Evolutionary conservation across 2,797 vertebrate species (phyloP), one percentile per base, ranked within the genome.

Genomic region (Ctenopoma kingsleyae): DNA sequence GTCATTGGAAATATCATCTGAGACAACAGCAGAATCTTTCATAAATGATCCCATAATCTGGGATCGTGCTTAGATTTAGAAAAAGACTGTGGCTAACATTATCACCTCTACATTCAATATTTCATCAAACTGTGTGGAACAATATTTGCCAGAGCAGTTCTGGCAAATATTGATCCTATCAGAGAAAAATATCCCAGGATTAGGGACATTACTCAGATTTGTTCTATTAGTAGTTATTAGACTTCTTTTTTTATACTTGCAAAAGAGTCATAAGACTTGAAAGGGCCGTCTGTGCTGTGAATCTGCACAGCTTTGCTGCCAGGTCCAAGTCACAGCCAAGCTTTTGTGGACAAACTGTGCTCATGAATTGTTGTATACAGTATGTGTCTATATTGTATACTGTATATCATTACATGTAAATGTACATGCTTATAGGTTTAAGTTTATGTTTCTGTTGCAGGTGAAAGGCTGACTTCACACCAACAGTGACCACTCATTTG

Each of bases 81-180:
- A 88, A 87, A 76, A 80, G 76, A 86, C 76, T 61, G 48, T 52
- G 71, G 79, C 84, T 82, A 83, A 81, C 82, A 84, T 74, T 73
- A 83, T 83, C 82, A 68, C 72, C 77, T 71, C 55, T 64, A 81
- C 73, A 58, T 83, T 81, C 67, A 81, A 79, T 86, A 83, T 85
- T 80, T 81, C 75, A 83, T 89, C 73, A 81, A n/a, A 49, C 47
- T 35, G 74, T 67, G 57, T 53, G 67, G 82, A 89, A 87, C 88
- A 83, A 78, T 43, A 43, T 43, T 43, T 43, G 43, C 43, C 43
- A 69, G 50, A 69, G 74, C 62, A 54, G 62, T 69, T 78, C 83
- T 85, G 82, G 85, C 80, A 90, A 90, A 90, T 86, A 91, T 85
- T 82, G 86, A 88, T 89, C 78, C 73, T 86, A 84, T 89, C 84